Evolutionary conservation across 2,113 vertebrate genomes (phyloP).

Genomic region (Rhabdomys dilectus): DNA sequence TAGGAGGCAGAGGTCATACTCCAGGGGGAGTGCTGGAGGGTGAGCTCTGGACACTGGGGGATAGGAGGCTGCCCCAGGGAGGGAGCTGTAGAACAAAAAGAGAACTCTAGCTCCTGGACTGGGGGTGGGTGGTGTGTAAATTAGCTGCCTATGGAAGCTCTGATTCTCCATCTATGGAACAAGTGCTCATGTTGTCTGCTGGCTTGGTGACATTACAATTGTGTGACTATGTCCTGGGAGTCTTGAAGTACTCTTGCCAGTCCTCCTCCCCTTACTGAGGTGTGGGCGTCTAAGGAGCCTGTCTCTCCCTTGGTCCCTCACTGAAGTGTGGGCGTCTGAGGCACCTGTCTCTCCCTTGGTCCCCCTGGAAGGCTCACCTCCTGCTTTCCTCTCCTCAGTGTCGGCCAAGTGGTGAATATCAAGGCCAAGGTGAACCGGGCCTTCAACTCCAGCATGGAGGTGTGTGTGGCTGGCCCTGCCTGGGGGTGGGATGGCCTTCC

Average conservation of each 20-base stretch:
- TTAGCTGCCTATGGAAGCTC: not conserved
- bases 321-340: too few species aligned
- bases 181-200: not conserved
- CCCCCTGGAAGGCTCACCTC: constrained; percentile 24
- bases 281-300: too few species aligned
- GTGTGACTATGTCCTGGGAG: not conserved
- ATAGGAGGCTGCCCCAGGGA: not conserved
- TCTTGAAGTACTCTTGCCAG: not conserved
- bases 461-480: constrained; percentile 82
- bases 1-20: not conserved
- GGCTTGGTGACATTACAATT: not conserved
- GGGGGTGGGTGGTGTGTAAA: too few species aligned
- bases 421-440: constrained; percentile 98
- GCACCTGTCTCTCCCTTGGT: not conserved
- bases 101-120: not conserved
- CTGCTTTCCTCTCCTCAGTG: constrained; percentile 86
- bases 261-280: too few species aligned
- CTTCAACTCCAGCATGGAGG: constrained; percentile 99
- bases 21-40: not conserved
- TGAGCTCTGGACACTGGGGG: not conserved
- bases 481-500: not conserved
- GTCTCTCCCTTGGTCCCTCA: not conserved
- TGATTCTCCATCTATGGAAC: not conserved
- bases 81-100: not conserved
- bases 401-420: constrained; percentile 97